A percentile compares a stretch with the other conserved stretches of the same genome.
Conservation (phyloP, 2,888 invertebrate species). For the Diplolepis rosae region DNA sequence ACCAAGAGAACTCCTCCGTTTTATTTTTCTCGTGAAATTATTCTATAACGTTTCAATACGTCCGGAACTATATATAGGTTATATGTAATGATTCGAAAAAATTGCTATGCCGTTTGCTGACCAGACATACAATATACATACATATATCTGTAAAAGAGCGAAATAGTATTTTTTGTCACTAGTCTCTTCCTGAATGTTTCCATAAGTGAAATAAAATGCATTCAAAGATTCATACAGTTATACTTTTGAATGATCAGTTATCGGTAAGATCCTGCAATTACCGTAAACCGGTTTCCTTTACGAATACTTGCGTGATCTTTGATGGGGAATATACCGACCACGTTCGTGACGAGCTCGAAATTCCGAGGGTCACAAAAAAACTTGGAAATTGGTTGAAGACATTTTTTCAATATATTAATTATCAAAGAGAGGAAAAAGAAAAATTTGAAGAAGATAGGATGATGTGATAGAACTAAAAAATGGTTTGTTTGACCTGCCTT, state of each 20-base stretch:
- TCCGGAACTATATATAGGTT: neutral
- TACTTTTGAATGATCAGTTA: slow-evolving; percentile 60
- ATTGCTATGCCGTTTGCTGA: neutral
- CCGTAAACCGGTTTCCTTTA: slow-evolving; percentile 62
- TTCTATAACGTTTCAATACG: neutral
- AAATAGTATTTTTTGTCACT: neutral
- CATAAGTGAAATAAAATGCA: too few relatives aligned
- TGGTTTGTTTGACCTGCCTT: neutral
- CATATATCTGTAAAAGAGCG: neutral
- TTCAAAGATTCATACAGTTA: too few relatives aligned
- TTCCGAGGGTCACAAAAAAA: neutral
- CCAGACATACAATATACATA: too few relatives aligned
- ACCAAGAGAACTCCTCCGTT: neutral
- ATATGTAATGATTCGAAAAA: neutral
- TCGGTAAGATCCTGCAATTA: slow-evolving; percentile 63
- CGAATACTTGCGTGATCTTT: slow-evolving; percentile 51
- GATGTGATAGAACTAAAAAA: neutral
- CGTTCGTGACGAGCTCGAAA: neutral
- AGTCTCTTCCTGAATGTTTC: neutral
- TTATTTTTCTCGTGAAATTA: slow-evolving; percentile 11
- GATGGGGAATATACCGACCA: neutral
- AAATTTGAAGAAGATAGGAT: too few relatives aligned
- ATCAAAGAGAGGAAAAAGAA: neutral
- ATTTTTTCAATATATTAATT: neutral
- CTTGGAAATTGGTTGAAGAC: neutral